Percentiles rank a stretch among this genome's conserved stretches.
phyloP scores from a whole-genome alignment of 1,140 invertebrate genomes.

The Harpegnathos saltator region DNA sequence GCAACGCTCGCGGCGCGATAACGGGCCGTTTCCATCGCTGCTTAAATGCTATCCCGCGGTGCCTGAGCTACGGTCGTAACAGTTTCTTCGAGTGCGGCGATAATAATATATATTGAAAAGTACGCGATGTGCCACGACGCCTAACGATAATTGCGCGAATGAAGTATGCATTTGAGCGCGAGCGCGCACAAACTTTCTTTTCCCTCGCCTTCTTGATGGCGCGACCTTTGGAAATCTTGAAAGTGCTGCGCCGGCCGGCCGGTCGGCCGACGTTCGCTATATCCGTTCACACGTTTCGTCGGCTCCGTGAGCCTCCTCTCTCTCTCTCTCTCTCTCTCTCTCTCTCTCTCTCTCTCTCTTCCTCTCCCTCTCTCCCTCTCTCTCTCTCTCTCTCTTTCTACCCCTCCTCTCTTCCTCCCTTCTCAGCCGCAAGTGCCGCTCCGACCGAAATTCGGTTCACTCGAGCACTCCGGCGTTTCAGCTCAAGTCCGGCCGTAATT shows the following conservation, averaged over 20 bases:
- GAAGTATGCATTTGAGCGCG: slow-evolving; percentile 34
- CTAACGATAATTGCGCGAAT: slow-evolving; percentile 36
- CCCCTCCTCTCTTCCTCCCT: background rate
- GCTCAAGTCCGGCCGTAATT: slow-evolving; percentile 63
- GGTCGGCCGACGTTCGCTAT: slow-evolving; percentile 24
- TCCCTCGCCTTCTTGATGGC: slow-evolving; percentile 10
- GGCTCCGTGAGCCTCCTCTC: slow-evolving; percentile 19
- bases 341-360: slow-evolving; percentile 48
- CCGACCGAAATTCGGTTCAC: slow-evolving; percentile 70
- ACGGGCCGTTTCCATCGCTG: slow-evolving; percentile 17
- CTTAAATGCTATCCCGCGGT: slow-evolving; percentile 29
- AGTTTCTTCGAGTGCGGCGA: slow-evolving; percentile 21
- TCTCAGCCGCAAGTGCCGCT: slow-evolving; percentile 59
- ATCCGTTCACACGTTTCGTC: slow-evolving; percentile 63
- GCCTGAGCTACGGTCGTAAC: slow-evolving; percentile 34
- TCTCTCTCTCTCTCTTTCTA: slow-evolving; percentile 45
- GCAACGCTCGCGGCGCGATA: background rate
- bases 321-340: slow-evolving; percentile 40
- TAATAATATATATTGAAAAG: slow-evolving; percentile 47
- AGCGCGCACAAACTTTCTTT: slow-evolving; percentile 26
- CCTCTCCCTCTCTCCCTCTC: slow-evolving; percentile 38
- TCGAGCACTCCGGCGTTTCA: slow-evolving; percentile 68
- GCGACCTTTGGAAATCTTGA: slow-evolving; percentile 53
- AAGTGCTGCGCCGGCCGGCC: slow-evolving; percentile 9
- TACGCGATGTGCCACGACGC: slow-evolving; percentile 1